Evolutionary conservation across 2,888 invertebrate genomes (phyloP).

Genomic region (Embidobia sp.): DNA sequence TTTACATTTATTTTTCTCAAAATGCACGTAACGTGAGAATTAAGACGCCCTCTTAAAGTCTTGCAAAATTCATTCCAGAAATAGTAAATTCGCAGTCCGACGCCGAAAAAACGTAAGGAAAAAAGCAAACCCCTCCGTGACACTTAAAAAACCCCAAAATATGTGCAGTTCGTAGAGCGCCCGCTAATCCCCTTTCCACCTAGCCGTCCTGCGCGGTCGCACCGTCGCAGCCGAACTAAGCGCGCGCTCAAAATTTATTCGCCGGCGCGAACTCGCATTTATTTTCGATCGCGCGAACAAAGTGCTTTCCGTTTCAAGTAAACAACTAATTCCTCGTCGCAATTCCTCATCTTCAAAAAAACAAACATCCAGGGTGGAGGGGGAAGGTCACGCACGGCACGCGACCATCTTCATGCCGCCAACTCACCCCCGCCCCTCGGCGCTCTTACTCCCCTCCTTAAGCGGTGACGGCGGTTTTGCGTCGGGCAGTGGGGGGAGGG

Average conservation of each 20-base stretch:
- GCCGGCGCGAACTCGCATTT: slow-evolving; percentile 39
- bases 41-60: too few relatives aligned
- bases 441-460: neutral
- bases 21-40: too few relatives aligned
- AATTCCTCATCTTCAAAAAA: too few relatives aligned
- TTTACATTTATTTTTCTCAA: slow-evolving; percentile 29
- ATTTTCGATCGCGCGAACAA: slow-evolving; percentile 46
- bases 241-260: slow-evolving; percentile 27
- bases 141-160: slow-evolving; percentile 25
- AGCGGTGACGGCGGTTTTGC: too few relatives aligned
- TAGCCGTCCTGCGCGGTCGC: too few relatives aligned
- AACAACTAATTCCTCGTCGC: slow-evolving; percentile 51
- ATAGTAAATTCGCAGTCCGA: too few relatives aligned
- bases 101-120: slow-evolving; percentile 4
- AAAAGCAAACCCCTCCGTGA: too few relatives aligned
- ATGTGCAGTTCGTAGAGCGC: slow-evolving; percentile 36
- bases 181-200: slow-evolving; percentile 22
- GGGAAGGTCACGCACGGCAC: slow-evolving; percentile 29
- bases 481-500: too few relatives aligned
- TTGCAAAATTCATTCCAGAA: too few relatives aligned
- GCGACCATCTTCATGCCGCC: slow-evolving; percentile 40
- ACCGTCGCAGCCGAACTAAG: neutral
- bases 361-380: too few relatives aligned
- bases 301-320: slow-evolving; percentile 17
- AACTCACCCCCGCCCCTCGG: too few relatives aligned